phyloP scores from a whole-genome alignment of 2,797 vertebrate genomes.

The Spheniscus humboldti region DNA sequence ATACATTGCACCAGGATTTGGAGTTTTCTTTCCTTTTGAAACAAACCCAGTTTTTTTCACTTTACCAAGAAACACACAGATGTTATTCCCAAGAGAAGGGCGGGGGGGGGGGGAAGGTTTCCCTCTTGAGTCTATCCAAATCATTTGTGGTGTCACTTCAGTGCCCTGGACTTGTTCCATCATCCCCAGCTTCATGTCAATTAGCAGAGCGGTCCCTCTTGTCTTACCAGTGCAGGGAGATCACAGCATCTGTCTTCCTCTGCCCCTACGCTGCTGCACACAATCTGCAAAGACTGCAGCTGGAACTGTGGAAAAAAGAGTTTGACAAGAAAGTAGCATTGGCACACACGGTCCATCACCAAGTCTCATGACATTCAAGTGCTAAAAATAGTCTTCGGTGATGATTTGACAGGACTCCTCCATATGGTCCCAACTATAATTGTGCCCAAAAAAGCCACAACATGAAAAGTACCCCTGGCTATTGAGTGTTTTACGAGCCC shows the following conservation, averaged over 20 bases:
- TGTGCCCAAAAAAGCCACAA: neutral
- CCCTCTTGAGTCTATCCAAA: neutral
- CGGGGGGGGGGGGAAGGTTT: neutral
- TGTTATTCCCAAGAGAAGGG: neutral
- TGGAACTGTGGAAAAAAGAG: conserved; percentile 76
- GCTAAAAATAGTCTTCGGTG: neutral
- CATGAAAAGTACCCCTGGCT: neutral
- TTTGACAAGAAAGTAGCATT: neutral
- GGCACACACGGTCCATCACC: neutral
- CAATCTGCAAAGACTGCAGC: conserved; percentile 86
- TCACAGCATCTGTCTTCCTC: conserved; percentile 88
- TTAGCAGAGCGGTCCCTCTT: neutral
- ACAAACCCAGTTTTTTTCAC: neutral
- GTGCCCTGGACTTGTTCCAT: neutral
- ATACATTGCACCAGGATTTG: neutral
- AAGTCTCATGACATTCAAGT: neutral
- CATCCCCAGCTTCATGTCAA: neutral
- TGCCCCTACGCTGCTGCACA: conserved; percentile 85
- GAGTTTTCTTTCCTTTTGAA: neutral
- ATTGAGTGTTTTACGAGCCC: neutral
- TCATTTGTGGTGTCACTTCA: neutral
- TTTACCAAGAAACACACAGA: neutral
- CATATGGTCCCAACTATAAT: neutral
- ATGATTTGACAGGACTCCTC: neutral
- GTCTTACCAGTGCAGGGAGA: conserved; percentile 83